Conservation (phyloP, 2,888 invertebrate genomes). For the Coleophora flavipennella region DNA sequence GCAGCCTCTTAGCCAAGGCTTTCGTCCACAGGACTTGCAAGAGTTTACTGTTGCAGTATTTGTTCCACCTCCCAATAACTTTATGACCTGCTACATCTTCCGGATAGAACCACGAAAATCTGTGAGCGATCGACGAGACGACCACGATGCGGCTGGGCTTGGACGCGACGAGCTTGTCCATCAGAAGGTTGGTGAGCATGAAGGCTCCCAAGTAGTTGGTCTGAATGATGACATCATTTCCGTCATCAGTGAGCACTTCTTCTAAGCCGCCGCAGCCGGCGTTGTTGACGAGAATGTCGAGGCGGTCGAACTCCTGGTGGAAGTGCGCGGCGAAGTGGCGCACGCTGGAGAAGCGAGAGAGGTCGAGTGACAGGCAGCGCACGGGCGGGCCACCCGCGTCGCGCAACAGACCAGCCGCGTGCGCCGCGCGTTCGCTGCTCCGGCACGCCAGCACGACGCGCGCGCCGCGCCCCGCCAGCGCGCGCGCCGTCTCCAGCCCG, state of each 20-base stretch:
- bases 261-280: conserved; percentile 63
- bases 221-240: conserved; percentile 75
- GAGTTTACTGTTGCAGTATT: conserved; percentile 61
- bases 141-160: conserved; percentile 55
- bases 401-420: neutral
- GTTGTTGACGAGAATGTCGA: conserved; percentile 77
- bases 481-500: conserved; percentile 81
- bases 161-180: conserved; percentile 52
- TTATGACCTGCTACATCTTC: conserved; percentile 24
- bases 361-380: neutral
- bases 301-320: conserved; percentile 50
- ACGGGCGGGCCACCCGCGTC: neutral
- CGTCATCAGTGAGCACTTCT: conserved; percentile 66
- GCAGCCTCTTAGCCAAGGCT: conserved; percentile 46
- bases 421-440: neutral
- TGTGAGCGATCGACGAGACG: conserved; percentile 38
- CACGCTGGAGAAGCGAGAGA: conserved; percentile 53
- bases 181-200: conserved; percentile 76
- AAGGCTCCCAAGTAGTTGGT: conserved; percentile 82
- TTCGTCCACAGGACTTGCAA: conserved; percentile 51
- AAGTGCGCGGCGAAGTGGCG: conserved; percentile 76
- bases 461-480: conserved; percentile 80
- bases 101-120: conserved; percentile 21
- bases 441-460: conserved; percentile 80
- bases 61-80: conserved; percentile 35